Evolutionary conservation across 2,888 invertebrate genomes (phyloP).

Genomic region (Hylaea fasciaria): DNA sequence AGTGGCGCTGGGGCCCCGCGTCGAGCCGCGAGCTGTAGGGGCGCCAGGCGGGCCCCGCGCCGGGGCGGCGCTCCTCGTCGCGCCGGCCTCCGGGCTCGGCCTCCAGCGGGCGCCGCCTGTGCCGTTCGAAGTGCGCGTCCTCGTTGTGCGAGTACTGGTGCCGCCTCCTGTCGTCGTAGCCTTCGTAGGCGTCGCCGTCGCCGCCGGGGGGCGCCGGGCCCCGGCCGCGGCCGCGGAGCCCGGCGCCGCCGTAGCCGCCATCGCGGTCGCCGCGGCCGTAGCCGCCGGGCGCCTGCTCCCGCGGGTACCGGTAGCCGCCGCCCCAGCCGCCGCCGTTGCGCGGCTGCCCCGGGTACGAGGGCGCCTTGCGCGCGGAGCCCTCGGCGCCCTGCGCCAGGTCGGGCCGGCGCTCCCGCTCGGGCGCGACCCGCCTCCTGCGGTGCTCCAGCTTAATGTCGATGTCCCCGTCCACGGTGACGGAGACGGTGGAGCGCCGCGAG

Average conservation of each 20-base stretch:
- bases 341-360: conserved; percentile 87
- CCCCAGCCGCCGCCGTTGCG: conserved; percentile 79
- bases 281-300: conserved; percentile 42
- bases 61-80: conserved; percentile 14
- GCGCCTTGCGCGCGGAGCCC: conserved; percentile 76
- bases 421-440: conserved; percentile 29
- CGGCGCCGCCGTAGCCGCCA: conserved; percentile 6
- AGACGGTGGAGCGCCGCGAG: conserved; percentile 85
- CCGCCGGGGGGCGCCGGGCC: conserved; percentile 33
- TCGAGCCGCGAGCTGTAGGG: conserved; percentile 41
- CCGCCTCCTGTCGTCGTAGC: conserved; percentile 58
- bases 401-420: neutral
- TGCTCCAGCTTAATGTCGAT: conserved; percentile 78
- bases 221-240: conserved; percentile 30
- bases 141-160: conserved; percentile 52
- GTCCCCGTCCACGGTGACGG: conserved; percentile 86
- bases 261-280: conserved; percentile 24
- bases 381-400: conserved; percentile 59
- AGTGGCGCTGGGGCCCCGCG: conserved; percentile 53
- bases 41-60: conserved; percentile 32
- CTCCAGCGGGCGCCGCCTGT: conserved; percentile 37
- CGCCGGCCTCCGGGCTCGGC: conserved; percentile 9
- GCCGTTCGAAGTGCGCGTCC: conserved; percentile 53
- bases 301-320: conserved; percentile 67
- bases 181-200: conserved; percentile 52